Percentiles rank a stretch among this genome's conserved stretches.
Evolutionary conservation across 2,113 vertebrate genomes (phyloP).

Genomic region (Gambusia holbrooki): DNA sequence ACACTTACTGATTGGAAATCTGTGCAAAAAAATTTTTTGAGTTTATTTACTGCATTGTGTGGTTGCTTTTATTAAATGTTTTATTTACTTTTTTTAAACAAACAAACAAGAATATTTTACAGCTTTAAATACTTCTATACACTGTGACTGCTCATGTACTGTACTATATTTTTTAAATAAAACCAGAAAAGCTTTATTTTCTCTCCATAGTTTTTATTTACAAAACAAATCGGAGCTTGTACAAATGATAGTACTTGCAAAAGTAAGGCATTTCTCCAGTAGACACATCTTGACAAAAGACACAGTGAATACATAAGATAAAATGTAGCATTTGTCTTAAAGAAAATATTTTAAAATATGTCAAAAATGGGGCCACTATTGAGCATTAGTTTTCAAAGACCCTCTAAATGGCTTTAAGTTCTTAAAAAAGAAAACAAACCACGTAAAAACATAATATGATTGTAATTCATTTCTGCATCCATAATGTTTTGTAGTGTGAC

Average conservation of each 20-base stretch:
- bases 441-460: neutral
- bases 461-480: neutral
- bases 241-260: slow-evolving; percentile 38
- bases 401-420: neutral
- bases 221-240: slow-evolving; percentile 11
- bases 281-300: slow-evolving; percentile 6
- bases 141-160: slow-evolving; percentile 24
- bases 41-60: slow-evolving; percentile 9
- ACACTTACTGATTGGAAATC: too few relatives aligned
- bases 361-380: slow-evolving; percentile 9
- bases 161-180: slow-evolving; percentile 59
- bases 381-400: too few relatives aligned
- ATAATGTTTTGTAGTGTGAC: neutral
- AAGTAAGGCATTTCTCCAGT: slow-evolving; percentile 27
- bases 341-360: slow-evolving; percentile 1
- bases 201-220: slow-evolving; percentile 13
- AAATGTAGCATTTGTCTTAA: slow-evolving; percentile 7
- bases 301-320: neutral
- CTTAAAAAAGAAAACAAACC: neutral
- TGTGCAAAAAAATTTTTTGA: neutral
- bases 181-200: slow-evolving; percentile 4
- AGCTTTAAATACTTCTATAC: neutral
- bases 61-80: too few relatives aligned
- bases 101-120: slow-evolving; percentile 13
- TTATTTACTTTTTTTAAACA: slow-evolving; percentile 12